Evolutionary conservation across 2,797 vertebrate genomes (phyloP).

Genomic region (Bovichtus diacanthus): DNA sequence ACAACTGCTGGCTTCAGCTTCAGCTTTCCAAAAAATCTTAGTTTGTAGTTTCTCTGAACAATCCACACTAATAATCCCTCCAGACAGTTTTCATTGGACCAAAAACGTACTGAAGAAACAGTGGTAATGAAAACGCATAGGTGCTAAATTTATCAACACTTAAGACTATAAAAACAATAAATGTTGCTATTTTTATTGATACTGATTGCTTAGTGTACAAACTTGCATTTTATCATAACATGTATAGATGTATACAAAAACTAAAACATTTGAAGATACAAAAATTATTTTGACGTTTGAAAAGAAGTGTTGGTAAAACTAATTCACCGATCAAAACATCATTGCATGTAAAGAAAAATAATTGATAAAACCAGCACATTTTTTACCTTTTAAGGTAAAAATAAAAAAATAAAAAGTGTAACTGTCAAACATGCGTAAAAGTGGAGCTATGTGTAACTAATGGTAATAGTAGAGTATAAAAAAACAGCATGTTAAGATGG

Average conservation of each 20-base stretch:
- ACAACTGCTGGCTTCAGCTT: not conserved
- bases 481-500: too few species aligned
- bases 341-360: not conserved
- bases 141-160: not conserved
- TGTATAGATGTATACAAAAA: not conserved
- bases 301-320: not conserved
- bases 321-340: not conserved
- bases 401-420: not conserved
- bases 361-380: too few species aligned
- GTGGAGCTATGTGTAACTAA: too few species aligned
- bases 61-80: not conserved
- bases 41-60: not conserved
- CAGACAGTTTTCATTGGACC: too few species aligned
- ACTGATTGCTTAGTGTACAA: not conserved
- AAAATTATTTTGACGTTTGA: not conserved
- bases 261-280: not conserved
- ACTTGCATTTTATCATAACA: not conserved
- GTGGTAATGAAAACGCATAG: not conserved
- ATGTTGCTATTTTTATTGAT: not conserved
- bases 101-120: not conserved
- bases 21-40: not conserved
- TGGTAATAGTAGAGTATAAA: not conserved
- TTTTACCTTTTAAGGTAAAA: not conserved
- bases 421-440: not conserved
- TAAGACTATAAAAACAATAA: not conserved